Percentiles rank a stretch among this genome's conserved stretches.
Evolutionary conservation across 2,888 invertebrate species (phyloP).

Genomic region (Drosophila mimica): DNA sequence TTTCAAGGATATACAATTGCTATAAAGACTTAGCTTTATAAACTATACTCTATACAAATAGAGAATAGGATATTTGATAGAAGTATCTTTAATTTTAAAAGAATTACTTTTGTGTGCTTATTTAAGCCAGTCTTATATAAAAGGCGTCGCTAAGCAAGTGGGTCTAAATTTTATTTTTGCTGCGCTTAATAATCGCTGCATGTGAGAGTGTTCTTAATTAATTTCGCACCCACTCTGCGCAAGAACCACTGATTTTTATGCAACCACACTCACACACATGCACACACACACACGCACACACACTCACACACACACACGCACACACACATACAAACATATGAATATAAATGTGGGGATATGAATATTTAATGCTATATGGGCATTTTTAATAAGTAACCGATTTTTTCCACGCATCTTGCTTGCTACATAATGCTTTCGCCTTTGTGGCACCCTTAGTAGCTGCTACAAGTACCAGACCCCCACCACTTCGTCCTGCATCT

Average conservation of each 20-base stretch:
- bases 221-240: conserved; percentile 60
- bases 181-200: conserved; percentile 17
- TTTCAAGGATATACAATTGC: not conserved
- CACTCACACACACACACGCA: conserved; percentile 8
- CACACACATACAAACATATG: conserved; percentile 4
- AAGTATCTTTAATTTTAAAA: not conserved
- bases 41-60: not conserved
- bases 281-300: conserved; percentile 23
- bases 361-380: conserved; percentile 73
- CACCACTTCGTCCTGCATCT: not conserved
- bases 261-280: conserved; percentile 35
- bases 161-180: not conserved
- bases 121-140: not conserved
- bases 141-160: not conserved
- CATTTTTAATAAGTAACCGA: conserved; percentile 78
- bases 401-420: conserved; percentile 60
- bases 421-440: conserved; percentile 22
- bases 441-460: conserved; percentile 35
- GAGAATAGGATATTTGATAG: not conserved
- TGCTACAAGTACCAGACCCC: not conserved
- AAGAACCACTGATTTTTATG: conserved; percentile 70
- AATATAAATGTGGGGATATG: conserved; percentile 36
- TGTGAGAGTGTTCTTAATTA: conserved; percentile 58
- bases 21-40: not conserved
- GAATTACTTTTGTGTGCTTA: not conserved